A percentile compares a stretch with the other conserved stretches of the same genome.
Evolutionary conservation across 2,888 invertebrate genomes (phyloP).

Genomic region (Anthophora plumipes): DNA sequence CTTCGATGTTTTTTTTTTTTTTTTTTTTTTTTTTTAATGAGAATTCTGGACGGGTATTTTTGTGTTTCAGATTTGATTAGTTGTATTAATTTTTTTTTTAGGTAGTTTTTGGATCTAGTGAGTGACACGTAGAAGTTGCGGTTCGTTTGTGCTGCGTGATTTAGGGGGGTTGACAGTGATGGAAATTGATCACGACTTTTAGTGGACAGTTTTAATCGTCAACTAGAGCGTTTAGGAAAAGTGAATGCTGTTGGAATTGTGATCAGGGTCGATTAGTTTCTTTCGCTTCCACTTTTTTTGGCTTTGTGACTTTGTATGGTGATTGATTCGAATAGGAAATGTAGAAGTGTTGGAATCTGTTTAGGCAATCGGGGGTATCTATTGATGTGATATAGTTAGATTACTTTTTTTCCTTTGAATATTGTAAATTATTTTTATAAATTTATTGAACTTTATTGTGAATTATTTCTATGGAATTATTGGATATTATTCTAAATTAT

Average conservation of each 20-base stretch:
- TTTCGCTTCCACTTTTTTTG: background rate
- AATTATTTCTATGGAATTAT: no score
- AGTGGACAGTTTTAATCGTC: background rate
- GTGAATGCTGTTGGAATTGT: constrained; percentile 1
- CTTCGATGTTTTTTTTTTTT: no score
- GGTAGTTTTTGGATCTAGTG: background rate
- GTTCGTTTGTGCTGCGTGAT: constrained; percentile 3
- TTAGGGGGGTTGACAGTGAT: background rate
- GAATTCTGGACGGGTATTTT: background rate
- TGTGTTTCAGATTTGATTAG: background rate
- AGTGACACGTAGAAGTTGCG: background rate
- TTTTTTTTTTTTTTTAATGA: background rate
- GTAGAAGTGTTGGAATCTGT: background rate
- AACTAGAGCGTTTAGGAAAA: background rate
- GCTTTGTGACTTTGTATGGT: background rate
- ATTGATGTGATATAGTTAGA: background rate
- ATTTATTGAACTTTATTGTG: no score
- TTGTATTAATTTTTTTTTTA: background rate
- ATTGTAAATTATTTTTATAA: no score
- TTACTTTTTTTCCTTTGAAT: background rate
- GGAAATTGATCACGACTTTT: background rate
- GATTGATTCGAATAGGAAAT: background rate
- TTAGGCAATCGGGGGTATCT: background rate
- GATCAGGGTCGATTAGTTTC: background rate
- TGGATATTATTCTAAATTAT: no score